Evolutionary conservation across 2,888 invertebrate species (phyloP).

Genomic region (Lycophotia porphyrea): DNA sequence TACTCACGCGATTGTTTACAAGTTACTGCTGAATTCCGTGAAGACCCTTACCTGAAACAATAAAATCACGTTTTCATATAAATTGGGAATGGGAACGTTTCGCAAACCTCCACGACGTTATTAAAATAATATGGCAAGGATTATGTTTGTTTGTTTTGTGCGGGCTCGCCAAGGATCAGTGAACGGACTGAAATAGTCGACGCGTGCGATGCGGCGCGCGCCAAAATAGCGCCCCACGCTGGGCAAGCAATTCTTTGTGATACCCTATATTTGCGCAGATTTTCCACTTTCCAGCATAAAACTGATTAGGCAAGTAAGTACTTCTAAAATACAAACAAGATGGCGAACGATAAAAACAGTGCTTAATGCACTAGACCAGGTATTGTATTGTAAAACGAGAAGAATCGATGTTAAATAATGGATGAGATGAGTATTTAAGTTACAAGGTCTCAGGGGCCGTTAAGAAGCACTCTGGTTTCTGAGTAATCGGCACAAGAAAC

Average conservation of each 20-base stretch:
- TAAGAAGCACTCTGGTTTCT: conserved; percentile 58
- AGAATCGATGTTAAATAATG: conserved; percentile 67
- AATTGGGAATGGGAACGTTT: conserved; percentile 65
- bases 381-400: conserved; percentile 59
- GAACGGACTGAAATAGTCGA: conserved; percentile 78
- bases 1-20: conserved; percentile 42
- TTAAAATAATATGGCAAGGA: conserved; percentile 67
- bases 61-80: conserved; percentile 58
- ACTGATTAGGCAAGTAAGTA: background rate
- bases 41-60: conserved; percentile 80
- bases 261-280: conserved; percentile 44
- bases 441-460: conserved; percentile 56
- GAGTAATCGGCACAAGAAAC: conserved; percentile 53
- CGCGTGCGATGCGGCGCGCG: conserved; percentile 71
- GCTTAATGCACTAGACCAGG: conserved; percentile 10
- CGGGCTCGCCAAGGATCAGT: conserved; percentile 72
- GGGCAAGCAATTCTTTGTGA: conserved; percentile 65
- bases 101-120: conserved; percentile 70
- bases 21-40: conserved; percentile 41
- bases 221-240: conserved; percentile 82
- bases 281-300: conserved; percentile 35
- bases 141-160: conserved; percentile 70
- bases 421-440: conserved; percentile 61
- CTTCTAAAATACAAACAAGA: conserved; percentile 29
- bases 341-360: conserved; percentile 30